Conservation (phyloP, 2,888 invertebrate genomes). For the Ennomos quercinarius region DNA sequence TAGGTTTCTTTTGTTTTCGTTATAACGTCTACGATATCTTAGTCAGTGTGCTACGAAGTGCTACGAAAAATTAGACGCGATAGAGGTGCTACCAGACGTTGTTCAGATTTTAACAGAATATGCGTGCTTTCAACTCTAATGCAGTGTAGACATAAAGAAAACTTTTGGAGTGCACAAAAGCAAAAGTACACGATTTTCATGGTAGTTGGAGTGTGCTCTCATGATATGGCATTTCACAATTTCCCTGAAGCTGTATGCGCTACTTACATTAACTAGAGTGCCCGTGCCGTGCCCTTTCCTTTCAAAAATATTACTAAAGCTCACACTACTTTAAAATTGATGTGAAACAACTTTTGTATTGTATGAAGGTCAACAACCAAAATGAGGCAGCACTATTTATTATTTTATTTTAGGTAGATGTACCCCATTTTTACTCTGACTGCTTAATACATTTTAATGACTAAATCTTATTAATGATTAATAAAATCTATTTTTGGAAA, state of each 20-base stretch:
- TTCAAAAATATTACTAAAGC: not conserved
- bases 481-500: no score
- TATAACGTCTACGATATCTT: not conserved
- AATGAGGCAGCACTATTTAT: no score
- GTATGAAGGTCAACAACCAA: no score
- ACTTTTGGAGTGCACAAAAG: slow-evolving; percentile 5
- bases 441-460: no score
- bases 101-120: not conserved
- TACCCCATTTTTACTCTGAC: no score
- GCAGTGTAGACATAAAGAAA: not conserved
- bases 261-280: slow-evolving; percentile 20
- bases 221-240: slow-evolving; percentile 12
- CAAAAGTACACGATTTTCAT: slow-evolving; percentile 5
- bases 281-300: slow-evolving; percentile 7
- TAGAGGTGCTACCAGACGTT: no score
- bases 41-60: slow-evolving; percentile 5
- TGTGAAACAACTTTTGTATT: not conserved
- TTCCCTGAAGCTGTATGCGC: slow-evolving; percentile 6
- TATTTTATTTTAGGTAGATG: no score
- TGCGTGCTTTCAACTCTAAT: slow-evolving; percentile 1
- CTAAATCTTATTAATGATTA: no score
- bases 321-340: slow-evolving; percentile 2
- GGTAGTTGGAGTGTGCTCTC: slow-evolving; percentile 10
- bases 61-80: not conserved
- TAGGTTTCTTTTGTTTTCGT: no score